Evolutionary conservation across 2,888 invertebrate genomes (phyloP), one percentile per base, ranked within the genome.

Genomic region (Drosophila paramelanica): DNA sequence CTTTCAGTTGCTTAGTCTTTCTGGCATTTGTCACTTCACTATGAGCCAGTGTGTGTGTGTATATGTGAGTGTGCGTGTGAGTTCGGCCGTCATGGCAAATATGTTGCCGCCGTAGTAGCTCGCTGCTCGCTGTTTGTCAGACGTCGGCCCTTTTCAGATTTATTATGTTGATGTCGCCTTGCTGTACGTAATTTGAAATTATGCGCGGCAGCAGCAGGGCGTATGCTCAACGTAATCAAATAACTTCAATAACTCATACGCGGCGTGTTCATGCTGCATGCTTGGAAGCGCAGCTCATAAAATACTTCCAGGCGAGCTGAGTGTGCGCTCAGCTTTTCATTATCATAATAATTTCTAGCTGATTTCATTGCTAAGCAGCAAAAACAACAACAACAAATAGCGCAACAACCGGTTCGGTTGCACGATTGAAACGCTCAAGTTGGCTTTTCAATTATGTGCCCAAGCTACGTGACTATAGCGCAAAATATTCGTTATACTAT

Each of bases 271-370:
- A 47, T 52, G 68, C 51, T 66, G 67, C 68, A 77, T 55, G 38
- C 70, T 59, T 65, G 5, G 8, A n/a, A 46, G 58, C 56, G 49
- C 55, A 27, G 38, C 58, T 45, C 65, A 74, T 55, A 64, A 60
- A 55, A 60, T 61, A 60, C 64, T 51, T 57, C 43, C 41, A 68
- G 27, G 31, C 49, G 23, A 66, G 49, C 55, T 45, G 51, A 45
- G 42, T 49, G 57, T 64, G 67, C 75, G 66, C 55, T 71, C 60
- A 66, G 62, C 71, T 73, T 76, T 78, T 86, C 84, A 77, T 85
- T 84, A 86, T 86, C 82, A 85, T 82, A 84, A 85, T 85, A 81
- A 85, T 85, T 86, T 85, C 80, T 82, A 82, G 82, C 67, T 86
- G 84, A 86, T 79, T 86, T 81, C 82, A 79, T 86, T 78, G 76